Evolutionary conservation across 2,888 invertebrate genomes (phyloP).

Genomic region (Charanyca ferruginea): DNA sequence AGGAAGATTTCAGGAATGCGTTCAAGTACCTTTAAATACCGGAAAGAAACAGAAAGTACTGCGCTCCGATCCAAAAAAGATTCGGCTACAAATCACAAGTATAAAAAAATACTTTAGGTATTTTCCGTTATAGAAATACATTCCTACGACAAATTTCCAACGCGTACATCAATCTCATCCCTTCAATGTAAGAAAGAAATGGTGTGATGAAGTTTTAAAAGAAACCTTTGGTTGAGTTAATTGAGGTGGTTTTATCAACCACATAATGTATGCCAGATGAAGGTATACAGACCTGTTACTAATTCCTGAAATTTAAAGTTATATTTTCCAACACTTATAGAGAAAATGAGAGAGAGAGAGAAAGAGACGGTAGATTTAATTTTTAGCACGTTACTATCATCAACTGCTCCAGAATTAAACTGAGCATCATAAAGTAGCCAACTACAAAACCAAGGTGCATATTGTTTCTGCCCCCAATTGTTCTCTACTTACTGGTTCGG

Average conservation of each 20-base stretch:
- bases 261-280: too few relatives aligned
- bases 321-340: too few relatives aligned
- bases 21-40: background rate
- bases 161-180: conserved; percentile 37
- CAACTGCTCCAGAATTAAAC: background rate
- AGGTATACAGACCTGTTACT: too few relatives aligned
- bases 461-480: conserved; percentile 45
- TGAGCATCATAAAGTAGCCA: background rate
- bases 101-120: conserved; percentile 33
- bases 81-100: conserved; percentile 25
- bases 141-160: conserved; percentile 42
- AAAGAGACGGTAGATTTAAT: too few relatives aligned
- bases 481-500: conserved; percentile 49
- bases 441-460: conserved; percentile 12
- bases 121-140: conserved; percentile 41
- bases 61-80: conserved; percentile 6
- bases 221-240: too few relatives aligned
- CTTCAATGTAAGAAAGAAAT: conserved; percentile 23
- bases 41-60: background rate
- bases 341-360: too few relatives aligned
- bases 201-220: background rate
- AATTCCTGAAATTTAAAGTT: too few relatives aligned
- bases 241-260: too few relatives aligned
- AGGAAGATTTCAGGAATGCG: background rate
- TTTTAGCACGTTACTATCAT: background rate